Percentiles rank a stretch among this genome's conserved stretches.
Conservation (phyloP, 2,797 vertebrate genomes). For the Chelidonichthys spinosus region DNA sequence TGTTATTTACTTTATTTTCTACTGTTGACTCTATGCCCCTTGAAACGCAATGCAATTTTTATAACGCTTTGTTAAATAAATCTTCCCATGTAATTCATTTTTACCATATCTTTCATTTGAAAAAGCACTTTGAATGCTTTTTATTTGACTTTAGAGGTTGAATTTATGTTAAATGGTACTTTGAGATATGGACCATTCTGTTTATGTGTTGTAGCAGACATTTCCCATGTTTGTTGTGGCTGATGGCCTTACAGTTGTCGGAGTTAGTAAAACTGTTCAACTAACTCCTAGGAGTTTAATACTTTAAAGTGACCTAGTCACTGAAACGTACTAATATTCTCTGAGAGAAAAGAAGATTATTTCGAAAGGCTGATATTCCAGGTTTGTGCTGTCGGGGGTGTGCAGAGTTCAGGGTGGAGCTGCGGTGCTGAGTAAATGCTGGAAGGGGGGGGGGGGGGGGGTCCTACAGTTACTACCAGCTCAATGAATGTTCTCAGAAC, state of each 20-base stretch:
- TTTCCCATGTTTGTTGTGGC: conserved; percentile 80
- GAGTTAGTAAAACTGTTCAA: conserved; percentile 90
- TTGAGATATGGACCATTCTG: conserved; percentile 59
- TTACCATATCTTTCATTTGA: conserved; percentile 67
- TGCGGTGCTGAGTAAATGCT: conserved; percentile 56
- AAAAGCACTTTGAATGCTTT: conserved; percentile 72
- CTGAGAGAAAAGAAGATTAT: conserved; percentile 97
- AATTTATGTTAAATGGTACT: conserved; percentile 75
- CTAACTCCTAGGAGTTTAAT: conserved; percentile 99
- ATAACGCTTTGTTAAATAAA: conserved; percentile 65
- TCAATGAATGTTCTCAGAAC: conserved; percentile 74
- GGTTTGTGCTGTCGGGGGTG: conserved; percentile 54
- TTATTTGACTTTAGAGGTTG: conserved; percentile 32
- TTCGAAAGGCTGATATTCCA: conserved; percentile 82
- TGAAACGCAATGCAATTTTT: conserved; percentile 70
- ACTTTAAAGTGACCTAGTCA: conserved; percentile 97
- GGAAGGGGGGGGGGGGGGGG: conserved; percentile 14
- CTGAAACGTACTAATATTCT: conserved; percentile 97
- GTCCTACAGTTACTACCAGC: conserved; percentile 58
- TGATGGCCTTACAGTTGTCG: conserved; percentile 88
- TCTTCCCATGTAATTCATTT: conserved; percentile 53
- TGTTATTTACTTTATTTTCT: conserved; percentile 62
- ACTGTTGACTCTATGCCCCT: conserved; percentile 56
- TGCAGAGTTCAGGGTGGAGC: conserved; percentile 55
- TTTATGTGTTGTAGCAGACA: conserved; percentile 46